Evolutionary conservation across 2,797 vertebrate species (phyloP).

Genomic region (Ctenosaura bakeri): DNA sequence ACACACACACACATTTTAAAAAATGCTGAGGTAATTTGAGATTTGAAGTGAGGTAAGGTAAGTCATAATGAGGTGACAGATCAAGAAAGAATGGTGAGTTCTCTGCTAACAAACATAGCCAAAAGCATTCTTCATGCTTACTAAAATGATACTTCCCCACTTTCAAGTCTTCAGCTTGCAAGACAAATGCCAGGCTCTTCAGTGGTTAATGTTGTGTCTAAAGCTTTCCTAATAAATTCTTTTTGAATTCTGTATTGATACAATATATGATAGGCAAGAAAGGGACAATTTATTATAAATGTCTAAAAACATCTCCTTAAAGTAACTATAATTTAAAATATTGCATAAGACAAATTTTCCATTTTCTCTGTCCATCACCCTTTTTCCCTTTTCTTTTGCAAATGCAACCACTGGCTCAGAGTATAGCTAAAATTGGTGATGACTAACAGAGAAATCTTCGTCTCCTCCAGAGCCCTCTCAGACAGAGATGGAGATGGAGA

Average conservation of each 20-base stretch:
- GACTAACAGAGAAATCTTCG: too few species aligned
- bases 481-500: too few species aligned
- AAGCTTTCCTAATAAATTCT: neutral
- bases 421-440: neutral
- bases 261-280: too few species aligned
- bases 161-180: neutral
- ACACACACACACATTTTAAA: too few species aligned
- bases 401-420: neutral
- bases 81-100: slow-evolving; percentile 53
- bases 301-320: neutral
- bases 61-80: slow-evolving; percentile 53
- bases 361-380: neutral
- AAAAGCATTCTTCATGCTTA: neutral
- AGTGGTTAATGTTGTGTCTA: neutral
- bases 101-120: slow-evolving; percentile 51
- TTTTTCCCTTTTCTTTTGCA: neutral
- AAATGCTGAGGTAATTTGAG: slow-evolving; percentile 66
- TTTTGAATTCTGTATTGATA: neutral
- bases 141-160: slow-evolving; percentile 8
- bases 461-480: too few species aligned
- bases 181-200: neutral
- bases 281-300: neutral
- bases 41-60: slow-evolving; percentile 55
- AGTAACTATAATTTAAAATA: neutral
- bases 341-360: neutral